Evolutionary conservation across 2,797 vertebrate genomes (phyloP).

Genomic region (Pipistrellus pygmaeus): DNA sequence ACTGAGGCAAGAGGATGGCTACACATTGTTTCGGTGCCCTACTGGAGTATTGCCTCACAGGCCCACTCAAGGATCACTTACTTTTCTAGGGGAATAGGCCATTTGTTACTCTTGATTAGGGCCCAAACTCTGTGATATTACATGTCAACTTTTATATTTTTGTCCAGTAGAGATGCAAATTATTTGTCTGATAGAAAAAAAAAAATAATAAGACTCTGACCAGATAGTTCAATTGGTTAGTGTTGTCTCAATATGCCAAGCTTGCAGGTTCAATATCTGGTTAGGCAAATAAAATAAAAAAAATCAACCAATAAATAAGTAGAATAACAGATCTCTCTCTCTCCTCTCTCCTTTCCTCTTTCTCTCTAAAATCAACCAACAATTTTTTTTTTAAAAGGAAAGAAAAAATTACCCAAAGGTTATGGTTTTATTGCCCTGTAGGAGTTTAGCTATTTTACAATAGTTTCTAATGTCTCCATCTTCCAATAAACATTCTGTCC

Average conservation of each 20-base stretch:
- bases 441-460: background rate
- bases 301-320: background rate
- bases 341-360: background rate
- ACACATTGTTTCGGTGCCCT: background rate
- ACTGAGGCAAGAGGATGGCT: background rate
- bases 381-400: background rate
- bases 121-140: background rate
- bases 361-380: background rate
- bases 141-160: conserved; percentile 28
- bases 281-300: background rate
- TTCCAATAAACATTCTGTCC: background rate
- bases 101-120: background rate
- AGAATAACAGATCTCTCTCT: background rate
- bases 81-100: background rate
- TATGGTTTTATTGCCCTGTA: background rate
- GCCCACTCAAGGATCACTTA: background rate
- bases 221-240: background rate
- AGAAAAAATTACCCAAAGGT: background rate
- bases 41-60: background rate
- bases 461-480: background rate
- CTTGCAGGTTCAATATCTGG: background rate
- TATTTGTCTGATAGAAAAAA: conserved; percentile 5
- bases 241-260: background rate
- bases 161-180: background rate
- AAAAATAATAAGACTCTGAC: background rate